These are phyloP conservation scores for Megaceryle torquata DNA, from an alignment of 2,113 vertebrate species.

Conservation along the genomic window DNA sequence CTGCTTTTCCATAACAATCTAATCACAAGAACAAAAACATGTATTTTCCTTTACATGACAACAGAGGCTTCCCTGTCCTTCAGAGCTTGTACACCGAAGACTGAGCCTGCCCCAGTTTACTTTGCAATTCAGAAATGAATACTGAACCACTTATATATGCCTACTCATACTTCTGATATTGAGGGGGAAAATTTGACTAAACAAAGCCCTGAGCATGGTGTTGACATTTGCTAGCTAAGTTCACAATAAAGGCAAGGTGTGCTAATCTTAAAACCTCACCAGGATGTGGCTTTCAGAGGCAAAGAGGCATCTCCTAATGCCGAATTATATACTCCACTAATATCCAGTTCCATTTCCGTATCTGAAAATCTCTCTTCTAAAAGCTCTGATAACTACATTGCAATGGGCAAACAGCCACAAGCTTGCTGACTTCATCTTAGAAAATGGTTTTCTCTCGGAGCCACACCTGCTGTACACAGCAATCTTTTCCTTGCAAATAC, in stretches of 20 bases:
- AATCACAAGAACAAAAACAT: neutral
- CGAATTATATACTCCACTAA: neutral
- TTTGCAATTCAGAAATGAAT: neutral
- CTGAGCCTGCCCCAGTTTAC: neutral
- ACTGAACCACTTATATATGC: fast-evolving
- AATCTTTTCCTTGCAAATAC: neutral
- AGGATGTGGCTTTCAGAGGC: neutral
- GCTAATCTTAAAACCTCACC: neutral
- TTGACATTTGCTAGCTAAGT: neutral
- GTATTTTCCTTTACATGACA: neutral
- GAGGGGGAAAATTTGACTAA: neutral
- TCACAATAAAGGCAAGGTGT: neutral
- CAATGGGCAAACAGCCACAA: neutral
- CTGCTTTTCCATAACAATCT: neutral
- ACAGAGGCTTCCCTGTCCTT: neutral
- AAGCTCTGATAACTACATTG: neutral
- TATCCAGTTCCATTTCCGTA: neutral
- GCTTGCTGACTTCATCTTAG: neutral
- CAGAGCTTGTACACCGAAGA: neutral
- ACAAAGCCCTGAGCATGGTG: neutral
- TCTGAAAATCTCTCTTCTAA: neutral
- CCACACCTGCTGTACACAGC: neutral
- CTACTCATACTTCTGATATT: neutral
- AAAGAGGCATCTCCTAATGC: neutral
- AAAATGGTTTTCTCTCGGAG: neutral